Evolutionary conservation across 2,113 vertebrate species (phyloP).

Genomic region (Salvelinus sp.): DNA sequence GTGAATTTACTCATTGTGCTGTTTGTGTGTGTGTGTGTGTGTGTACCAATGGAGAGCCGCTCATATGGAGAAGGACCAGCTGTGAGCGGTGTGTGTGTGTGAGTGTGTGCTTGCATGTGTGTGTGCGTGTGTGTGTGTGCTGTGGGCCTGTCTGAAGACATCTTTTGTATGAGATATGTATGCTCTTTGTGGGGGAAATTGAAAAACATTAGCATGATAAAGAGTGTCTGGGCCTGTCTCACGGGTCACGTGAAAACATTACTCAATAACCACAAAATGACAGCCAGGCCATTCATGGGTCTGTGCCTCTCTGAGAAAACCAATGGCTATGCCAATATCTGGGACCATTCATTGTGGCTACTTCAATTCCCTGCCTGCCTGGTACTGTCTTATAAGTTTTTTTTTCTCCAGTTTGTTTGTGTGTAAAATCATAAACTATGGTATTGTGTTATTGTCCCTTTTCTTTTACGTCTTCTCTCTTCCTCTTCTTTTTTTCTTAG

Average conservation of each 20-base stretch:
- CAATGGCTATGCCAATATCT: neutral
- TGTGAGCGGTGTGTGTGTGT: neutral
- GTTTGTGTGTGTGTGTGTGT: neutral
- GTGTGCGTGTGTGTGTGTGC: neutral
- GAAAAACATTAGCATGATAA: slow-evolving; percentile 87
- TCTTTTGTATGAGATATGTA: slow-evolving; percentile 80
- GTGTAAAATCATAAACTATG: neutral
- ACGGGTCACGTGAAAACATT: slow-evolving; percentile 66
- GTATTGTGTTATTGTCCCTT: neutral
- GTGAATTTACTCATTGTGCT: slow-evolving; percentile 5
- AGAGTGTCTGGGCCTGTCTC: slow-evolving; percentile 74
- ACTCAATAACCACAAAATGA: slow-evolving; percentile 25
- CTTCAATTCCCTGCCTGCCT: slow-evolving; percentile 63
- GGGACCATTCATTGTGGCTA: neutral
- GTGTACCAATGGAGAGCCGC: neutral
- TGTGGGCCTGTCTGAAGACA: slow-evolving; percentile 71
- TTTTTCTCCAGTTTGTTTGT: neutral
- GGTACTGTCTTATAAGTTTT: neutral
- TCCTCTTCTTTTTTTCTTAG: neutral
- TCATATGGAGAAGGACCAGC: neutral
- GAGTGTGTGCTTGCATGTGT: neutral
- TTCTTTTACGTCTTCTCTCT: neutral
- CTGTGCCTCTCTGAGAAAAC: neutral
- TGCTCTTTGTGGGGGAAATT: slow-evolving; percentile 76
- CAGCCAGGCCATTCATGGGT: slow-evolving; percentile 21